Evolutionary conservation across 2,797 vertebrate species (phyloP).

Genomic region (Dicrostonyx torquatus): DNA sequence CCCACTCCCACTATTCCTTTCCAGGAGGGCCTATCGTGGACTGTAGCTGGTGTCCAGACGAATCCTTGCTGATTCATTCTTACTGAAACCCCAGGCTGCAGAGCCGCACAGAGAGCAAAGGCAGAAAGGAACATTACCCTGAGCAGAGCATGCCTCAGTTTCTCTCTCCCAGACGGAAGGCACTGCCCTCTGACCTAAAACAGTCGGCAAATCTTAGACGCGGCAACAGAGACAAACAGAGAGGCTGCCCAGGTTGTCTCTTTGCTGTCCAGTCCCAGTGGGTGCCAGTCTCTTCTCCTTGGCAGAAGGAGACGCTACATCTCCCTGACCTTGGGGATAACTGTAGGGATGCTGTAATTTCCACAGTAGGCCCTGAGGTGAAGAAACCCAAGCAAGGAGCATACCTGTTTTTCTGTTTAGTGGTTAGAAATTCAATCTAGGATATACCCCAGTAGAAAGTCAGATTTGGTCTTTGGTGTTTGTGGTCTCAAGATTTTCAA

Average conservation of each 20-base stretch:
- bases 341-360: not conserved
- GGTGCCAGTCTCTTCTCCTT: not conserved
- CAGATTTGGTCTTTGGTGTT: not conserved
- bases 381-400: not conserved
- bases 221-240: not conserved
- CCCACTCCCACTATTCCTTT: not conserved
- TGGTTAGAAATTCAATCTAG: not conserved
- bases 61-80: not conserved
- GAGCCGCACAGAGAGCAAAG: not conserved
- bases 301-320: not conserved
- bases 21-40: not conserved
- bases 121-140: not conserved
- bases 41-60: not conserved
- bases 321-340: not conserved
- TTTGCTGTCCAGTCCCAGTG: not conserved
- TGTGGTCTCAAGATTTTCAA: not conserved
- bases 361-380: not conserved
- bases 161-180: not conserved
- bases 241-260: not conserved
- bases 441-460: not conserved
- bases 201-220: not conserved
- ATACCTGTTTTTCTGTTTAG: not conserved
- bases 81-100: not conserved
- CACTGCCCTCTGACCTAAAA: not conserved
- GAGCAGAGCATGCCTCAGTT: not conserved